These are phyloP conservation scores for Sorex araneus DNA, from an alignment of 2,113 vertebrate species.

Conservation along the genomic window DNA sequence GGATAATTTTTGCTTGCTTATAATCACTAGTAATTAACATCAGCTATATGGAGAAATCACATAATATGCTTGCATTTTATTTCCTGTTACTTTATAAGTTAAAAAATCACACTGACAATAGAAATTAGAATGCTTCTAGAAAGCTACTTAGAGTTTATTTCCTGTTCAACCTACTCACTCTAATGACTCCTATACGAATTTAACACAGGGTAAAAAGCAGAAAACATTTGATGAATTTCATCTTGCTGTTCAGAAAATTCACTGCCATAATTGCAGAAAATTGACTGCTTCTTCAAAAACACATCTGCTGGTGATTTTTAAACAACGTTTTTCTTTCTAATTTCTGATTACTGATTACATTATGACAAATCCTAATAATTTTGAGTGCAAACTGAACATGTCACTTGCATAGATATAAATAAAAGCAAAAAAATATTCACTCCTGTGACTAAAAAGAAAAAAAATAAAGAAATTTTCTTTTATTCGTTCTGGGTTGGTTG, in stretches of 20 bases:
- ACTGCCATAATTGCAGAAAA: not conserved
- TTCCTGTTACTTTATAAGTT: not conserved
- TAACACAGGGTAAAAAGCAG: conserved; percentile 15
- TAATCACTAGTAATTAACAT: conserved; percentile 17
- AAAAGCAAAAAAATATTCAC: not conserved
- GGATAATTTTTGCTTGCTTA: not conserved
- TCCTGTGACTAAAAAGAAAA: not conserved
- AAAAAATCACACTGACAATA: not conserved
- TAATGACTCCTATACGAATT: not conserved
- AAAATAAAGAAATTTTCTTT: not conserved
- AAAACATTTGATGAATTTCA: conserved; percentile 1
- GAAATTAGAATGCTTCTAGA: conserved; percentile 13
- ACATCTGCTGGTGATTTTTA: conserved; percentile 22
- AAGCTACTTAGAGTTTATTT: conserved; percentile 15
- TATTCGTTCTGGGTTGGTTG: not conserved
- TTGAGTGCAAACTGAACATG: not conserved
- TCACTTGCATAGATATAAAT: not conserved
- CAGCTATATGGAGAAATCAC: not conserved
- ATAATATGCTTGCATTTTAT: not conserved
- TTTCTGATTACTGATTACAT: not conserved
- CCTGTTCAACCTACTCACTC: not conserved
- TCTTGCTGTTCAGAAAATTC: not conserved
- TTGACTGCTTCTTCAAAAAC: conserved; percentile 48
- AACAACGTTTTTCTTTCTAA: conserved; percentile 44
- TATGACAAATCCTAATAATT: not conserved